Base-by-base conservation (phyloP, 2,113 vertebrate species). In the Pachypanchax playfairii region DNA sequence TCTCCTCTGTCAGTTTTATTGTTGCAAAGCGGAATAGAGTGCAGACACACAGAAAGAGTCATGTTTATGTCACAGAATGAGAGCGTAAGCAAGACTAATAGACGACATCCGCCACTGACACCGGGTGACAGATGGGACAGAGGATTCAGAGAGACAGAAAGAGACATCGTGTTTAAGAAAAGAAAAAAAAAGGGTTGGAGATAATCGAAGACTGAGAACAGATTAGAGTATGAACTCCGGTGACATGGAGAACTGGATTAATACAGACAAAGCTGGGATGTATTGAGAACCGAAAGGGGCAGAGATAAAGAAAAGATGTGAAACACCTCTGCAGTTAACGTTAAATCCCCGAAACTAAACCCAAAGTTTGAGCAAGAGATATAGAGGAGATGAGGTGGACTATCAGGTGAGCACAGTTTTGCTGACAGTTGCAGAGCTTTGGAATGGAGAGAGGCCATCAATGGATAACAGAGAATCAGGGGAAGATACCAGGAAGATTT, bases 1-100 rank as follows among this genome's bases (percentile, higher is more conserved):
- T 80, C 76, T 65, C 28, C 33, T 8, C 12, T 70, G 75, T 82
- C 63, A 70, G 69, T 68, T 79, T 65, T 47, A 72, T 51, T 52
- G 52, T 52, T 6, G 0, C 55, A 66, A 54, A 75, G 61, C 6
- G 12, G 54, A 66, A 63, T 73, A 61, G 55, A 64, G 39, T 24
- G 42, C 61, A 49, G 69, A 64, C 55, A 50, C 46, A 28, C 52
- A 41, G 51, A 72, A 59, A 59, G 36, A 69, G 49, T 52, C 52
- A 28, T 80, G 52, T 80, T 77, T 73, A 51, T 67, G 70, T 52
- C 66, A 46, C 31, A 55, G 50, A 54, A 51, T 25, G 33, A 56
- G 70, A 69, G 49, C 54, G 71, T 63, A 72, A 66, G 58, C 57
- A 65, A 42, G 65, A 75, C 68, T 48, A 35, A 62, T 67, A 71